A percentile compares a stretch with the other conserved stretches of the same genome.
Evolutionary conservation across 2,797 vertebrate genomes (phyloP).

Genomic region (Acanthornis magna): DNA sequence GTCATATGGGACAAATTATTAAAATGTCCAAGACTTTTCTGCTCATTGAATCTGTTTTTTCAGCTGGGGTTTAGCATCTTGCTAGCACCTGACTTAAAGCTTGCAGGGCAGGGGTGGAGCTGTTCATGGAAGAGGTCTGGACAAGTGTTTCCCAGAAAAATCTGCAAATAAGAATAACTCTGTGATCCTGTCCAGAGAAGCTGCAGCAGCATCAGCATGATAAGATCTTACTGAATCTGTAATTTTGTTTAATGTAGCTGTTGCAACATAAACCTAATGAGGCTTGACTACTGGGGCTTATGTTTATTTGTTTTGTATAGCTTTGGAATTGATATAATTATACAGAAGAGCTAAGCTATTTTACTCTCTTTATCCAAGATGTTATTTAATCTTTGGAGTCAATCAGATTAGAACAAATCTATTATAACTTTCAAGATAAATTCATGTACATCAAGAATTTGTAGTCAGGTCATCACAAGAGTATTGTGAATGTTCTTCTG

Average conservation of each 20-base stretch:
- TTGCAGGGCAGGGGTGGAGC: background rate
- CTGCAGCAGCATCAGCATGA: background rate
- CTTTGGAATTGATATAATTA: constrained; percentile 57
- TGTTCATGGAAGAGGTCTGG: background rate
- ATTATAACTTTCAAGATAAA: background rate
- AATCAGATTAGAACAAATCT: constrained; percentile 22
- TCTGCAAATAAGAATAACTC: background rate
- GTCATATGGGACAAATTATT: background rate
- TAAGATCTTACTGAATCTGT: constrained; percentile 27
- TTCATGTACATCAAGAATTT: background rate
- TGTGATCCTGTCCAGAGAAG: constrained; percentile 16
- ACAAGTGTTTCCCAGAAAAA: background rate
- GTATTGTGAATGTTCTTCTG: background rate
- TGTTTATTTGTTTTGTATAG: constrained; percentile 44
- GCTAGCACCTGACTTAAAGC: background rate
- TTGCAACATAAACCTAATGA: constrained; percentile 42
- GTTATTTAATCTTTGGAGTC: constrained; percentile 57
- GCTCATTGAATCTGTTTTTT: background rate
- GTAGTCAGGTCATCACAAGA: background rate
- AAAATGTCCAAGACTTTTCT: background rate
- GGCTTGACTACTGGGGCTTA: constrained; percentile 29
- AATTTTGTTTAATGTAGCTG: constrained; percentile 22
- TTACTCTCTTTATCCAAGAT: constrained; percentile 31
- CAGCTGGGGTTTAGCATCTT: background rate
- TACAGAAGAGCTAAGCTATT: constrained; percentile 34